Base-by-base conservation (phyloP, 2,888 invertebrate genomes). In the Monoplex corrugatus region DNA sequence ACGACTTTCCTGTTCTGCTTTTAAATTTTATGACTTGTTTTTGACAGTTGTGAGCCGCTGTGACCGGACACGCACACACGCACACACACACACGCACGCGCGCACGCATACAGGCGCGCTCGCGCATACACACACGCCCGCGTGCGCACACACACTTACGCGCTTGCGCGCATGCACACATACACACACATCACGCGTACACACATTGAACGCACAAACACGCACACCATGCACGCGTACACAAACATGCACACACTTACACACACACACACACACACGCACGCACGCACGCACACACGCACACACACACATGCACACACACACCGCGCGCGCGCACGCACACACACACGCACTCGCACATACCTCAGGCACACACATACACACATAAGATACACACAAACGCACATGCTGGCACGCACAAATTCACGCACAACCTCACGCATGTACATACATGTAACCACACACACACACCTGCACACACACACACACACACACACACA, bases 181-280 rank as follows among this genome's bases (percentile, higher is more conserved):
- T 40, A 40, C 40, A 78, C n/a, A n/a, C n/a, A n/a, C n/a, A n/a
- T n/a, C n/a, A n/a, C n/a, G n/a, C n/a, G n/a, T n/a, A n/a, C n/a
- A n/a, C n/a, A n/a, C n/a, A n/a, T n/a, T n/a, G n/a, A n/a, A n/a
- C n/a, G 50, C 16, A 50, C 50, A 50, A 8, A 50, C 50, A 50
- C 50, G 16, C 50, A 50, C 50, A 50, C 50, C 50, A 72, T 35
- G 16, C 72, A 78, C 38, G 19, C 78, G 40, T 40, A 40, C 78
- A 78, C 40, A 40, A 38, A 78, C 78, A 40, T 40, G 40, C 78
- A 40, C 40, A 78, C 78, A 40, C 78, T 40, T 23, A 40, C 78
- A 78, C 78, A 78, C 78, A 78, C 78, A 78, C 78, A 78, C 78
- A 78, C 40, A 78, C 78, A 78, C 40, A 78, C 78, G 40, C 40